Conservation (phyloP, 2,888 invertebrate genomes). For the Galerucella nymphaeae region DNA sequence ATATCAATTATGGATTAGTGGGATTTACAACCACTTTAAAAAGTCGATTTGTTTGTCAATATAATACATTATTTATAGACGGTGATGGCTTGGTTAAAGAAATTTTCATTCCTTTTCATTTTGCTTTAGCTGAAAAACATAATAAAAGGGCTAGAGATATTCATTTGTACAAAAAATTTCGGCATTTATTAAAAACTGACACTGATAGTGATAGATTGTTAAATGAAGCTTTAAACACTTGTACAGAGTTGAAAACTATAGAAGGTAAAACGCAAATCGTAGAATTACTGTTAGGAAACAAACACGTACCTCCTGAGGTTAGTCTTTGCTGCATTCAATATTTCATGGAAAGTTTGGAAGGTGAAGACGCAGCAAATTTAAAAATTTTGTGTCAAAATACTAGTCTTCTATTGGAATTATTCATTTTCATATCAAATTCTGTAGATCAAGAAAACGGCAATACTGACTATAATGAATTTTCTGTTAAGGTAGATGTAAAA, state of each 20-base stretch:
- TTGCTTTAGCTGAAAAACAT: slow-evolving; percentile 87
- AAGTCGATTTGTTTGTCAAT: slow-evolving; percentile 70
- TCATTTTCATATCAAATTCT: slow-evolving; percentile 45
- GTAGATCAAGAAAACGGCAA: slow-evolving; percentile 54
- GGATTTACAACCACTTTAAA: slow-evolving; percentile 73
- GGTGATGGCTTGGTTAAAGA: slow-evolving; percentile 85
- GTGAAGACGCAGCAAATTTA: slow-evolving; percentile 52
- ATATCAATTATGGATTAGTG: slow-evolving; percentile 83
- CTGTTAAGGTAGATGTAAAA: slow-evolving; percentile 65
- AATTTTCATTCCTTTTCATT: slow-evolving; percentile 90
- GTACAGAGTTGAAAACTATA: slow-evolving; percentile 75
- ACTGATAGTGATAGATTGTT: slow-evolving; percentile 67
- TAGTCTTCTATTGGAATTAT: slow-evolving; percentile 56
- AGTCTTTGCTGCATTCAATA: slow-evolving; percentile 68
- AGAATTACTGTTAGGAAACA: slow-evolving; percentile 76
- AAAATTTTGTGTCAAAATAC: slow-evolving; percentile 58
- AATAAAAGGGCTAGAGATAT: slow-evolving; percentile 89
- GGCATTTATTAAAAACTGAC: slow-evolving; percentile 71
- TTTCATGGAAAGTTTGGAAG: slow-evolving; percentile 61
- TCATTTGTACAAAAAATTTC: slow-evolving; percentile 83
- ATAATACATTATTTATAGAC: slow-evolving; percentile 84
- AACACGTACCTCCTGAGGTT: slow-evolving; percentile 72
- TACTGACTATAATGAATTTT: slow-evolving; percentile 44
- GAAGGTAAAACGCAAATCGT: slow-evolving; percentile 79
- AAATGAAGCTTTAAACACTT: slow-evolving; percentile 69